Conservation (phyloP, 1,140 invertebrate species). For the Metopolophium dirhodum region DNA sequence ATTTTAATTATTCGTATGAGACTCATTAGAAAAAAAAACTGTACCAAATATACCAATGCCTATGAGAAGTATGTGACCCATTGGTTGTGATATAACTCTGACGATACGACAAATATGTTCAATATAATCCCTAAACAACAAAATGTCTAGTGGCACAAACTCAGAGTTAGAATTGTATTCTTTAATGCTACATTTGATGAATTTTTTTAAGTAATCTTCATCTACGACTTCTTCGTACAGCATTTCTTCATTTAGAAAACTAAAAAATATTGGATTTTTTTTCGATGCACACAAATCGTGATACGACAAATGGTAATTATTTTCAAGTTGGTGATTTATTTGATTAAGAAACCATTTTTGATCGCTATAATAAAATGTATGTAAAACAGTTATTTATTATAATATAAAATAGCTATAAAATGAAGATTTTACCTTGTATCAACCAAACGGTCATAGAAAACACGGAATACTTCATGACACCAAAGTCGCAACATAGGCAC, state of each 20-base stretch:
- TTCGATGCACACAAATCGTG: neutral
- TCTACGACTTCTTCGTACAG: constrained; percentile 61
- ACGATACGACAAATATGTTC: constrained; percentile 85
- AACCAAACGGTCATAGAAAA: constrained; percentile 88
- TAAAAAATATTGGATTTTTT: constrained; percentile 20
- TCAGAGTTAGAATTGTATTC: constrained; percentile 81
- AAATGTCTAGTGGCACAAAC: constrained; percentile 79
- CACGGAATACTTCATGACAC: constrained; percentile 91
- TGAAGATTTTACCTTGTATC: constrained; percentile 71
- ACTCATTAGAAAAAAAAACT: neutral
- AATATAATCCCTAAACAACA: constrained; percentile 90
- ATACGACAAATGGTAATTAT: neutral
- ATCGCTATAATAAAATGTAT: constrained; percentile 6
- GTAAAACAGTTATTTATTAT: neutral
- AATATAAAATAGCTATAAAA: neutral
- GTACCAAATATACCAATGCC: constrained; percentile 73
- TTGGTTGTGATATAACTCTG: constrained; percentile 78
- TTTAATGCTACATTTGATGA: constrained; percentile 86
- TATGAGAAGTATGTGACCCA: constrained; percentile 78
- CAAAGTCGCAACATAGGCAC: constrained; percentile 77
- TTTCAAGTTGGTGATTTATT: constrained; percentile 14
- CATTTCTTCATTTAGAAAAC: constrained; percentile 11
- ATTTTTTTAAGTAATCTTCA: constrained; percentile 72
- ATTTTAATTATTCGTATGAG: neutral
- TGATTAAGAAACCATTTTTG: constrained; percentile 20